Conservation (phyloP, 2,797 vertebrate genomes). For the Melanotaenia pygmaea region DNA sequence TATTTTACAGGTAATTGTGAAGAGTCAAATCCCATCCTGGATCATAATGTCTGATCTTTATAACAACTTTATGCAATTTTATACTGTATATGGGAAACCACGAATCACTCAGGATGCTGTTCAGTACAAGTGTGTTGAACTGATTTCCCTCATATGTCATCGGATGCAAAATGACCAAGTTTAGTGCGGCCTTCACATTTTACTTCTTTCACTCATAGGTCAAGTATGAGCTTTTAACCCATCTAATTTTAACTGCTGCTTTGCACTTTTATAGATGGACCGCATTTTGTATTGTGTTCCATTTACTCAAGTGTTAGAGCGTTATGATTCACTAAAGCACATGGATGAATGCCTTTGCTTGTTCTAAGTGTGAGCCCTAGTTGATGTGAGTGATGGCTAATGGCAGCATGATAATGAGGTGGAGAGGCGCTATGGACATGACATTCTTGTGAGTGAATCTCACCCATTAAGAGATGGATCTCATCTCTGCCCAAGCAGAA, state of each 20-base stretch:
- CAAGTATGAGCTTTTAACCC: conserved; percentile 26
- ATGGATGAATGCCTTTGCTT: conserved; percentile 53
- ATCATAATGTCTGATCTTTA: not conserved
- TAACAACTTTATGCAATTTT: not conserved
- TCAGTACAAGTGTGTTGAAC: not conserved
- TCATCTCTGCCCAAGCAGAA: conserved; percentile 70
- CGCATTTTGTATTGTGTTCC: conserved; percentile 45
- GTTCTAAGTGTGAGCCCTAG: conserved; percentile 46
- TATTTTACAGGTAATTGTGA: not conserved
- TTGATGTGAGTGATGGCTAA: conserved; percentile 69
- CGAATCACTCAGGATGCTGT: not conserved
- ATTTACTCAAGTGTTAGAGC: conserved; percentile 47
- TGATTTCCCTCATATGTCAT: conserved; percentile 10
- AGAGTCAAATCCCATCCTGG: not conserved
- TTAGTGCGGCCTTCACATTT: not conserved
- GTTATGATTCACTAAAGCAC: conserved; percentile 65
- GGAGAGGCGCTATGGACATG: conserved; percentile 52
- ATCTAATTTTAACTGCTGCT: conserved; percentile 33
- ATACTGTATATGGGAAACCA: not conserved
- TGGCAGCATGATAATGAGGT: conserved; percentile 70
- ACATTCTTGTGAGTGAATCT: conserved; percentile 58
- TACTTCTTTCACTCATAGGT: conserved; percentile 11
- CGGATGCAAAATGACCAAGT: not conserved
- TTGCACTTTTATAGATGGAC: not conserved
- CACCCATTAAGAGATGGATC: conserved; percentile 68